Evolutionary conservation across 2,797 vertebrate species (phyloP).

Genomic region (Pteronotus mesoamericanus): DNA sequence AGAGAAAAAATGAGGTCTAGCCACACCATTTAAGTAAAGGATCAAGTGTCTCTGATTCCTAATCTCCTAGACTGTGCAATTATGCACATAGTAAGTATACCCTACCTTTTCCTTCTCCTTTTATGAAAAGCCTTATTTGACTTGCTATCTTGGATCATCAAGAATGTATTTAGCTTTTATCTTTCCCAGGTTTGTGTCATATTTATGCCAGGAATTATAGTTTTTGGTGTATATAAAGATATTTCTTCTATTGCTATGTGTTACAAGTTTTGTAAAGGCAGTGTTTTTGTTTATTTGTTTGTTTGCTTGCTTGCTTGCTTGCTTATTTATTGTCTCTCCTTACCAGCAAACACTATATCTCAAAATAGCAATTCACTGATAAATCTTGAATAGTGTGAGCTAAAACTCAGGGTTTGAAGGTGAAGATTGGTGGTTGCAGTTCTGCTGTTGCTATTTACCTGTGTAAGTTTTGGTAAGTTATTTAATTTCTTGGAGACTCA

Average conservation of each 20-base stretch:
- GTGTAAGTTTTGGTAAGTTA: background rate
- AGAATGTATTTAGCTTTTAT: background rate
- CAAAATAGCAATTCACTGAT: background rate
- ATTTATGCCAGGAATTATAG: background rate
- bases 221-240: background rate
- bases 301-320: background rate
- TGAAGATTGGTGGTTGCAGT: background rate
- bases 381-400: background rate
- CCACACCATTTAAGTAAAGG: background rate
- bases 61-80: background rate
- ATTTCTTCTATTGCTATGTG: background rate
- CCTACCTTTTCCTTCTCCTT: background rate
- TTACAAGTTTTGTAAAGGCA: background rate
- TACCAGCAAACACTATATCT: background rate
- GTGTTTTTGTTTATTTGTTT: background rate
- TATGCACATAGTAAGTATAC: background rate
- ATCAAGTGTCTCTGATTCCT: background rate
- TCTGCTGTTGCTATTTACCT: background rate
- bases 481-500: background rate
- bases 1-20: background rate
- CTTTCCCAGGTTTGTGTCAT: background rate
- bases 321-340: background rate
- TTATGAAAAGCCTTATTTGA: background rate
- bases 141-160: background rate
- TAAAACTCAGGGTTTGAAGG: background rate